Evolutionary conservation across 2,797 vertebrate genomes (phyloP).

Genomic region (Pantherophis alleghaniensis): DNA sequence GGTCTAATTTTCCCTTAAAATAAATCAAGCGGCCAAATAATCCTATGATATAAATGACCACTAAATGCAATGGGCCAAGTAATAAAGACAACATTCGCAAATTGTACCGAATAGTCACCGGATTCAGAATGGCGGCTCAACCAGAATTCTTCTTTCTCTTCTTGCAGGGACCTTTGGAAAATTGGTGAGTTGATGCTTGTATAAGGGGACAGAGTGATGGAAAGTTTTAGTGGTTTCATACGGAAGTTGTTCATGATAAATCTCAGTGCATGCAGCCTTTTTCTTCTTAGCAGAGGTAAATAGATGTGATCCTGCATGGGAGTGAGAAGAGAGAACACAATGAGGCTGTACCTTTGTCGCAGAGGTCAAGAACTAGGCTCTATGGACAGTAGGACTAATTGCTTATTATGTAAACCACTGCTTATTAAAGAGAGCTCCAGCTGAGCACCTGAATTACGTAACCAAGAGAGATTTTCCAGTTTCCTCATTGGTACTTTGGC

Average conservation of each 20-base stretch:
- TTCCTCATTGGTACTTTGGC: background rate
- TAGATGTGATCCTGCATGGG: slow-evolving; percentile 70
- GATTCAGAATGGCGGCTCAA: slow-evolving; percentile 77
- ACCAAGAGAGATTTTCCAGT: background rate
- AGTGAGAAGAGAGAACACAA: background rate
- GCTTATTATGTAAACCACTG: background rate
- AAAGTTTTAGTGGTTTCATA: slow-evolving; percentile 82
- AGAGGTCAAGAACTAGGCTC: too few species aligned
- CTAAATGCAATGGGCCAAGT: background rate
- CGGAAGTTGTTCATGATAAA: slow-evolving; percentile 74
- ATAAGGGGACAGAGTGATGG: slow-evolving; percentile 86
- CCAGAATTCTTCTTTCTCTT: slow-evolving; percentile 77
- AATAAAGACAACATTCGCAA: background rate
- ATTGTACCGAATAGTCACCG: slow-evolving; percentile 75
- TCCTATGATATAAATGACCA: background rate
- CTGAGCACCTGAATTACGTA: background rate
- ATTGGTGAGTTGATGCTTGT: slow-evolving; percentile 76
- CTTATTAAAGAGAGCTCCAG: background rate
- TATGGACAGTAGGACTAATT: background rate
- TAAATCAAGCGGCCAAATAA: background rate
- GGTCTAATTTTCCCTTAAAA: background rate
- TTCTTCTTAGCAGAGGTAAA: slow-evolving; percentile 69
- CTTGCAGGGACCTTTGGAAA: slow-evolving; percentile 80
- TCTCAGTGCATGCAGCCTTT: slow-evolving; percentile 69
- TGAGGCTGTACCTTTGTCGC: background rate